Evolutionary conservation across 2,797 vertebrate species (phyloP).

Genomic region (Nannoperca obscura): DNA sequence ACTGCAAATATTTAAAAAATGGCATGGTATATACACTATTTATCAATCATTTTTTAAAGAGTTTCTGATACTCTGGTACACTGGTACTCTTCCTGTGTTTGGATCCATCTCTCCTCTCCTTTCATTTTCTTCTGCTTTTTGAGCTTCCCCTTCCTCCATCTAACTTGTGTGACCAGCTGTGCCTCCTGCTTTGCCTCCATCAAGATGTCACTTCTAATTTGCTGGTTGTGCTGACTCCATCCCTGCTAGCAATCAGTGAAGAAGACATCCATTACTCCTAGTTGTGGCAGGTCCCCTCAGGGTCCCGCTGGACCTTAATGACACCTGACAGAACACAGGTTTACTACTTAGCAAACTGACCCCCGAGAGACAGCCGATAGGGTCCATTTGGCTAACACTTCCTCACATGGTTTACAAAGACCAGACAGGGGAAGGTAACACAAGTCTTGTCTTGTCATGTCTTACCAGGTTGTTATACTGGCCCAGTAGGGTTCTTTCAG

Average conservation of each 20-base stretch:
- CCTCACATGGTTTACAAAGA: conserved; percentile 63
- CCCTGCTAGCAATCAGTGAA: conserved; percentile 85
- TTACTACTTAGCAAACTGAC: conserved; percentile 81
- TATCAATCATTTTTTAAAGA: conserved; percentile 19
- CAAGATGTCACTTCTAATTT: conserved; percentile 86
- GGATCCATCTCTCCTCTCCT: conserved; percentile 21
- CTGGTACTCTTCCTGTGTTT: conserved; percentile 16
- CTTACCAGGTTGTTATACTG: conserved; percentile 5
- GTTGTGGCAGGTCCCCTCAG: conserved; percentile 78
- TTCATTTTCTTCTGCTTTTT: conserved; percentile 41
- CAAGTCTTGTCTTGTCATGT: conserved; percentile 42
- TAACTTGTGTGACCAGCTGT: conserved; percentile 76
- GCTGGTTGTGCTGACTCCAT: conserved; percentile 85
- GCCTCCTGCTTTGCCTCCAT: conserved; percentile 76
- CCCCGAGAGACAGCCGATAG: conserved; percentile 67
- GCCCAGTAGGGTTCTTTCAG: conserved; percentile 23
- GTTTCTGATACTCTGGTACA: neutral
- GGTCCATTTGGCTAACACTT: conserved; percentile 73
- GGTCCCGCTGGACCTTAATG: conserved; percentile 79
- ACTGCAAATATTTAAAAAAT: conserved; percentile 41
- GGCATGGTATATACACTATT: neutral
- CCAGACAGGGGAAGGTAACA: conserved; percentile 49
- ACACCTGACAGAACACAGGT: conserved; percentile 85
- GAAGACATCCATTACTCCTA: conserved; percentile 83
- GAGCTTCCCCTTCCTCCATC: conserved; percentile 47